Base-by-base conservation (phyloP, 2,797 vertebrate genomes). In the Pelobates cultripes region DNA sequence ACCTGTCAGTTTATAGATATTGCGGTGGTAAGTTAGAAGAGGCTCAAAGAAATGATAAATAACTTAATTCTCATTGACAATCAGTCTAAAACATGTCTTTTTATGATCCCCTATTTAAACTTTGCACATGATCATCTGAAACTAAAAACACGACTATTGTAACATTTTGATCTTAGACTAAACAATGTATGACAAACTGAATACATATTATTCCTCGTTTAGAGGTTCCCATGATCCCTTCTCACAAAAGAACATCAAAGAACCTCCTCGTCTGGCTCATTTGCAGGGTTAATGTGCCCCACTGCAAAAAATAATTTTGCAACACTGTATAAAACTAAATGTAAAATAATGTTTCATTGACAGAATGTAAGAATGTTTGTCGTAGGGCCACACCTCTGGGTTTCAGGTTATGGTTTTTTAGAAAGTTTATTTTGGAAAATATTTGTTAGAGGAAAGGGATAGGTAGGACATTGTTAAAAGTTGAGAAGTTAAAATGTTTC, bases 101-200 rank as follows among this genome's bases (percentile, higher is more conserved):
- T 60, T 67, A 43, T 71, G 61, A 79, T 76, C 60, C 77, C 41
- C 74, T 82, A 51, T 75, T 74, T 80, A 77, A 57, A 12, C 17
- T 15, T 15, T 47, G 69, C 43, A 67, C 14, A 76, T 66, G 60
- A 40, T 66, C 70, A 41, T 13, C 12, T 76, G 68, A 84, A 67
- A 84, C 78, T 71, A 68, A 66, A 80, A 67, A 69, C 44, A 28
- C 13, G 5, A n/a, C 77, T 67, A 76, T 60, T 79, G 73, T 76
- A 71, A 66, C 73, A 67, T 79, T 67, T 73, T 68, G 77, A 76
- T 84, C 77, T 83, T 79, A 84, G 77, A 84, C 82, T 71, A 84
- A 84, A 84, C 82, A 84, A 75, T 55, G 74, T 66, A 79, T 41
- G 14, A 74, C 77, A 75, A 79, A 41, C 77, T 76, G 57, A 67